Evolutionary conservation across 2,888 invertebrate genomes (phyloP).

Genomic region (Nephrotoma appendiculata): DNA sequence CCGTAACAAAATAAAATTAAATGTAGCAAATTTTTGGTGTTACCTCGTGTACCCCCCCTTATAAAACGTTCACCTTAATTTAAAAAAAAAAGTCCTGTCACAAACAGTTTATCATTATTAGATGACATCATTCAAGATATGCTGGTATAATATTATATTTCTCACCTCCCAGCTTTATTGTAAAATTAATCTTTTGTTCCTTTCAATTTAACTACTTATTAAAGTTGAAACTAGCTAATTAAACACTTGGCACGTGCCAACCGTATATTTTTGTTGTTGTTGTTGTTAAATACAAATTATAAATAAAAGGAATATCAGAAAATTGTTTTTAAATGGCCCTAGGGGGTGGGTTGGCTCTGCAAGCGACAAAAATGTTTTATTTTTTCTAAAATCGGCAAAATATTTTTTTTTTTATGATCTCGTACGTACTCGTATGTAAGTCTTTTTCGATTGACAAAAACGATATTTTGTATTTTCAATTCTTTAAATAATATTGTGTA

Average conservation of each 20-base stretch:
- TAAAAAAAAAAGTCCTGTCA: background rate
- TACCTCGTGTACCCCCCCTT: too few species aligned
- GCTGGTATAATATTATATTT: background rate
- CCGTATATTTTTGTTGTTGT: background rate
- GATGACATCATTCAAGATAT: background rate
- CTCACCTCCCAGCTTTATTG: background rate
- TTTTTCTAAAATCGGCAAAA: background rate
- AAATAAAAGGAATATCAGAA: background rate
- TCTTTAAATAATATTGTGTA: background rate
- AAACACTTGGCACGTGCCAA: conserved; percentile 12
- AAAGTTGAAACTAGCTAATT: conserved; percentile 10
- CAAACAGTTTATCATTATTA: background rate
- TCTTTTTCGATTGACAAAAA: background rate
- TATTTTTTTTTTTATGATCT: background rate
- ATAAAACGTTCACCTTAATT: background rate
- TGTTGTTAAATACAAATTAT: background rate
- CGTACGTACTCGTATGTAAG: background rate
- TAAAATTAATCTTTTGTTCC: background rate
- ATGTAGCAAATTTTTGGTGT: too few species aligned
- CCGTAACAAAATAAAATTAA: too few species aligned
- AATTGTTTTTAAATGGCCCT: background rate
- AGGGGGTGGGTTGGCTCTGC: background rate
- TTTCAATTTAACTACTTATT: conserved; percentile 12
- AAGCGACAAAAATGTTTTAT: background rate
- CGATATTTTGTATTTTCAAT: background rate